phyloP scores from a whole-genome alignment of 1,140 invertebrate species.

The Sesamia nonagrioides region DNA sequence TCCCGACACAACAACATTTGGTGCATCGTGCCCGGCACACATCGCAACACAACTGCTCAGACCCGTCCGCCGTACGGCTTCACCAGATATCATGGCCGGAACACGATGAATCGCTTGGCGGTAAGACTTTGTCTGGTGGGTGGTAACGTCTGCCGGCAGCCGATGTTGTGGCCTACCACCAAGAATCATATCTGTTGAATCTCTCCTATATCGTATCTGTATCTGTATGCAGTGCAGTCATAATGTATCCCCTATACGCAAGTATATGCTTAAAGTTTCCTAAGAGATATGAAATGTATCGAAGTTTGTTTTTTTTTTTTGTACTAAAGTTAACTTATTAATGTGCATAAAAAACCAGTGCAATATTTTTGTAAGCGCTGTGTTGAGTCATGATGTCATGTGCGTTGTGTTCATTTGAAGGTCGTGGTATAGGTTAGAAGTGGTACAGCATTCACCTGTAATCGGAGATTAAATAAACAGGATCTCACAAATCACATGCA shows the following conservation, averaged over 20 bases:
- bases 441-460: slow-evolving; percentile 4
- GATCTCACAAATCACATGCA: not conserved
- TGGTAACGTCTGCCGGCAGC: no score
- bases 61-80: no score
- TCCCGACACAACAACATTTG: no score
- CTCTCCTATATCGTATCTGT: not conserved
- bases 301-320: slow-evolving; percentile 7
- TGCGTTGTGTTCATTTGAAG: not conserved
- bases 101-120: no score
- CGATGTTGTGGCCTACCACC: no score
- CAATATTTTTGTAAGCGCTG: not conserved
- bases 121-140: no score
- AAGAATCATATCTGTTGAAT: not conserved
- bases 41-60: no score
- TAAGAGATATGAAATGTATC: not conserved
- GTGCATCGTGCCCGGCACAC: no score
- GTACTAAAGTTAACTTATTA: not conserved
- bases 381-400: not conserved
- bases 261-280: slow-evolving; percentile 33
- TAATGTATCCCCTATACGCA: slow-evolving; percentile 20
- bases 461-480: not conserved
- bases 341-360: slow-evolving; percentile 15
- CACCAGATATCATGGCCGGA: no score
- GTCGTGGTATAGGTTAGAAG: not conserved
- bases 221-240: not conserved